A percentile compares a stretch with the other conserved stretches of the same genome.
phyloP scores from a whole-genome alignment of 2,888 invertebrate genomes.

The Hedychridium roseum region DNA sequence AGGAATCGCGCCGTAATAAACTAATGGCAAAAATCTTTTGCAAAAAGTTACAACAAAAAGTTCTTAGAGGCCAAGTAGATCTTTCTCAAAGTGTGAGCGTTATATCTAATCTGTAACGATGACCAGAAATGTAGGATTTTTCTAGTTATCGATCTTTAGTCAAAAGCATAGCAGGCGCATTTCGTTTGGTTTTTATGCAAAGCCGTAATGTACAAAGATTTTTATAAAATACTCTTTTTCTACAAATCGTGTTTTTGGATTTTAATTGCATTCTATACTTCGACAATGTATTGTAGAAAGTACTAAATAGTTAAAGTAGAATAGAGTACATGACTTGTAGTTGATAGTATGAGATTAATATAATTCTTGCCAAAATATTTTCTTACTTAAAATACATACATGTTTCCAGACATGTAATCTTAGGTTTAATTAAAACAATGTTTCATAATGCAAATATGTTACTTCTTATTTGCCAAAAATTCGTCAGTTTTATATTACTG shows the following conservation, averaged over 20 bases:
- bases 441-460: neutral
- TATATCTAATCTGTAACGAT: conserved; percentile 61
- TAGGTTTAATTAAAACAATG: conserved; percentile 6
- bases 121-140: too few species aligned
- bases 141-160: too few species aligned
- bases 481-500: too few species aligned
- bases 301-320: too few species aligned
- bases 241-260: too few species aligned
- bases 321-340: too few species aligned
- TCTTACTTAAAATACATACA: conserved; percentile 19
- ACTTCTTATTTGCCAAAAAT: too few species aligned
- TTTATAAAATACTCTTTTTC: too few species aligned
- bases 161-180: too few species aligned
- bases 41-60: conserved; percentile 75
- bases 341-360: conserved; percentile 21
- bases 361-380: conserved; percentile 38
- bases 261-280: too few species aligned
- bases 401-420: conserved; percentile 14
- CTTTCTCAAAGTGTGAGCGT: conserved; percentile 72
- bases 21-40: conserved; percentile 80
- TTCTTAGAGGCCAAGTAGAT: conserved; percentile 72
- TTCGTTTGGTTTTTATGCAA: too few species aligned
- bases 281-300: too few species aligned
- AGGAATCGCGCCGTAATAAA: conserved; percentile 73
- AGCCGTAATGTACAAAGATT: conserved; percentile 19